Base-by-base conservation (phyloP, 2,113 vertebrate genomes). In the Cyprinodon tularosa region DNA sequence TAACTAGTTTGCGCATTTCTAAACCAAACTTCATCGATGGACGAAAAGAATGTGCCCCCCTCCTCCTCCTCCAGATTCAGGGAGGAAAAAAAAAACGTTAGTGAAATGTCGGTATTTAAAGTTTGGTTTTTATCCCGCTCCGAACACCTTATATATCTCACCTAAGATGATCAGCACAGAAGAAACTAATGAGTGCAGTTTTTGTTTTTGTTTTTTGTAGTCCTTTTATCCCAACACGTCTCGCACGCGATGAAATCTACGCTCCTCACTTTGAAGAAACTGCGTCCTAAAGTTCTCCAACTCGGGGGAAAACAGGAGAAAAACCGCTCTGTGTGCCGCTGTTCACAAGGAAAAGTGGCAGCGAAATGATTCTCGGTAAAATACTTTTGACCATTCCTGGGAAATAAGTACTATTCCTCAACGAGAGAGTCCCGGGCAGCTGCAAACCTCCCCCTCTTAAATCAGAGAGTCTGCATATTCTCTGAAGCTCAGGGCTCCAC, bases 371-470 rank as follows among this genome's bases (percentile, higher is more conserved):
- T 81, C 59, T 65, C 68, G 40, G 13, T 0, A 76, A 68, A 81
- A 71, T 78, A 38, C 77, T 71, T 57, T 68, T 17, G 71, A 71
- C 61, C 71, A 74, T 74, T 91, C 89, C 88, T 76, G 77, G 76
- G 38, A 71, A 76, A 79, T 76, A 80, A 85, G 77, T 68, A 82
- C 79, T 67, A 70, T 74, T 76, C 61, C 71, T 90, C 86, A 86
- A 85, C 83, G 81, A 86, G 84, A 92, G 81, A 57, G 50, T 57
- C 89, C 84, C 77, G 59, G 61, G 72, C 70, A 74, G 78, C 75
- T 78, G 82, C 88, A 81, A 89, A 82, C 84, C 91, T 85, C 80
- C 90, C 89, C 87, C 88, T 86, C 81, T 81, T 84, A 72, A 88
- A 85, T 79, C 90, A 72, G 65, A 77, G 76, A 77, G 13, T 82